Evolutionary conservation across 2,797 vertebrate species (phyloP), one percentile per base, ranked within the genome.

Genomic region (Centroberyx gerrardi): DNA sequence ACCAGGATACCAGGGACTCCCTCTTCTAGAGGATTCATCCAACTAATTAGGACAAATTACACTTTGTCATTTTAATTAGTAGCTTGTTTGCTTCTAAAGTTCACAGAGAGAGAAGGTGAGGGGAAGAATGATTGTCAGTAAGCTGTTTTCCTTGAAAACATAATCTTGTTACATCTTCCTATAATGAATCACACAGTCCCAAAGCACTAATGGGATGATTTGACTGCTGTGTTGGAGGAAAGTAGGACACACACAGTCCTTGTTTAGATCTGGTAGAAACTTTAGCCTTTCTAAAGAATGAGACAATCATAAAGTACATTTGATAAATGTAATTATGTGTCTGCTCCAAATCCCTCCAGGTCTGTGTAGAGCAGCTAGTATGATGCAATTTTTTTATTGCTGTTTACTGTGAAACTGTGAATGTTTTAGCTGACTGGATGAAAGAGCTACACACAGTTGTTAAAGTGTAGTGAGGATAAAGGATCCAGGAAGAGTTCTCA

Each of bases 301-400:
- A 81, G 83, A 77, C 83, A 82, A 73, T 80, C 78, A 53, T 62
- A 84, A 84, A 86, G 72, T 71, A 63, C 70, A 61, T 79, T 81
- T 1, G 56, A 90, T 85, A 66, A 87, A 89, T 85, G 68, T 81
- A 87, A 90, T 88, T 86, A 84, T 61, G 55, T 68, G 78, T 75
- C 67, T 75, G 38, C 76, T 81, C 51, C 53, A 63, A 76, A 87
- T 68, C 78, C 84, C 87, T 81, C 22, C 44, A 71, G 87, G 89
- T 83, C 69, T 60, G 40, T 10, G 60, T 31, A 27, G 46, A 70
- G 67, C 52, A 36, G 59, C 71, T 40, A 40, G 54, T 59, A 51
- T 62, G 77, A 76, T 80, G 42, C 70, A 59, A 82, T 87, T 83
- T 80, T 58, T 87, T 83, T 82, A 68, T 76, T 42, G 0, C 62